Evolutionary conservation across 1,140 invertebrate species (phyloP), one percentile per base, ranked within the genome.

Genomic region (Trypoxylus dichotomus): DNA sequence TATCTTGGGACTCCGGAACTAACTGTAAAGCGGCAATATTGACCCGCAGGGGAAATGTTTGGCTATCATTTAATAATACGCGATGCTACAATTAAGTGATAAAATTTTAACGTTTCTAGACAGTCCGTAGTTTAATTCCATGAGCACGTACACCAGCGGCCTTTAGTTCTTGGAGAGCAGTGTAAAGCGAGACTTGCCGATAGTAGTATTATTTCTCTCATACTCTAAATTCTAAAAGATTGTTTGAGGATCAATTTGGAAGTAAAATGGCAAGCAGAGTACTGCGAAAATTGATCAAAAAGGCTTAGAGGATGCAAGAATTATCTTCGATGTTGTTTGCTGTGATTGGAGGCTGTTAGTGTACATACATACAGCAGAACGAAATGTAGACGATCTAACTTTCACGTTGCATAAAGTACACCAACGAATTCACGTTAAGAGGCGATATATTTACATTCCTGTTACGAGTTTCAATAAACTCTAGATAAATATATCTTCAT

Each of bases 21-120:
- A 71, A 32, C 63, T 71, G 63, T n/a, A 32, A 71, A 71, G 29
- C 27, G 63, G 63, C 63, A 71, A 71, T 71, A 71, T 71, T 71
- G 63, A 71, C 63, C 63, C 63, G 24, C 24, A 6, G 11, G 25
- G 29, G 25, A 71, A 27, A 10, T 71, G 25, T 27, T 24, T 71
- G 29, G 63, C 29, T 10, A 71, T 71, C 63, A 32, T 71, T 27
- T 29, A 71, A 54, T 54, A 54, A 54, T 54, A 54, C 19, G 47
- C 15, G 13, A 54, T 54, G 19, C 47, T 54, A 19, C 47, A 54
- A 54, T 54, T 54, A 54, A 54, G 47, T 54, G 15, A 54, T 54
- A 54, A 54, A 21, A 54, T 54, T 54, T 54, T 54, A n/a, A 54
- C 47, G 19, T 54, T n/a, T n/a, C 47, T 54, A 5, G 15, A 54